These are phyloP conservation scores for Andrena marginata DNA, from an alignment of 2,888 invertebrate genomes.

Conservation along the genomic window DNA sequence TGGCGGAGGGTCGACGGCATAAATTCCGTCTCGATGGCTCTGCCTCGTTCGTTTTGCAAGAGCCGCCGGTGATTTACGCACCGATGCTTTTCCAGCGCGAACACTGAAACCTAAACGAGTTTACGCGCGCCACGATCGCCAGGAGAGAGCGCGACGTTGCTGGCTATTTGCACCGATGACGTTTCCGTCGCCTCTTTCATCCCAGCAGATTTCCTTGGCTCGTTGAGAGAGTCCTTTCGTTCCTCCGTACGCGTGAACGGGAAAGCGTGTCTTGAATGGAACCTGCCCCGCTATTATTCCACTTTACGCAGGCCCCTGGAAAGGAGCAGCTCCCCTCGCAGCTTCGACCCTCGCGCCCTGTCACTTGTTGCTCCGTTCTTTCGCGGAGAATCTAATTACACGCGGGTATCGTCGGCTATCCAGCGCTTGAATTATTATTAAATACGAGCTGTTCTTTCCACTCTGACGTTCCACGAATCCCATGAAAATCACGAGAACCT, in stretches of 20 bases:
- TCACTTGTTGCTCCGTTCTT: not conserved
- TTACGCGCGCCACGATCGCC: not conserved
- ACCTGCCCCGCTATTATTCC: not conserved
- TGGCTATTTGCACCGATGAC: not conserved
- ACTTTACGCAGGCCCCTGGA: not conserved
- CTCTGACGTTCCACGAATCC: too few species aligned
- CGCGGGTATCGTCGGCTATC: not conserved
- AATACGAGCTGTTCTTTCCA: too few species aligned
- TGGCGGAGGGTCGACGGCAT: constrained; percentile 26
- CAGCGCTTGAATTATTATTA: not conserved
- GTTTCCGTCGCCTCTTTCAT: not conserved
- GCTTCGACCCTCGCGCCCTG: not conserved
- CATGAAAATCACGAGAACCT: too few species aligned
- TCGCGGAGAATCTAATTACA: not conserved
- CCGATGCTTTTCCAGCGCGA: constrained; percentile 11
- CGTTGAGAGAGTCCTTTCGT: not conserved
- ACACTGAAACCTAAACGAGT: constrained; percentile 17
- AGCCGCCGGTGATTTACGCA: constrained; percentile 42
- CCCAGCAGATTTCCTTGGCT: not conserved
- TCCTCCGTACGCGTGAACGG: too few species aligned
- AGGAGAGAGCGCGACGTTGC: not conserved
- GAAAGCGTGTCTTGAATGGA: too few species aligned
- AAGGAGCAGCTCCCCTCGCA: not conserved
- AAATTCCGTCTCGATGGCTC: constrained; percentile 47
- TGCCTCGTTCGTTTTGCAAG: constrained; percentile 29